A percentile compares a stretch with the other conserved stretches of the same genome.
phyloP scores from a whole-genome alignment of 1,140 invertebrate species.

The Aplysia californica region DNA sequence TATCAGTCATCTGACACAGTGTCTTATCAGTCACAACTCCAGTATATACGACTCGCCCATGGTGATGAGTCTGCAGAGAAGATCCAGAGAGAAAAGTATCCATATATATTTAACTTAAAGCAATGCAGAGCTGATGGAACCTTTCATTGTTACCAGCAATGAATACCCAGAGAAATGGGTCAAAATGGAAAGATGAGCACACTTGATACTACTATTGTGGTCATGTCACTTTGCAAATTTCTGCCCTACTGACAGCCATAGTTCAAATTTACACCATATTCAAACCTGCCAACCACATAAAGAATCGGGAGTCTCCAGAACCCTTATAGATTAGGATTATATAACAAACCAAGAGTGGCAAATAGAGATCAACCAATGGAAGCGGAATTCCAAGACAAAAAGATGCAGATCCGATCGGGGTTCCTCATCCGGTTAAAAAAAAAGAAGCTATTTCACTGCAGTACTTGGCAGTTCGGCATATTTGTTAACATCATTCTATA shows the following conservation, averaged over 20 bases:
- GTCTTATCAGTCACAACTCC: background rate
- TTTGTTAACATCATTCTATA: background rate
- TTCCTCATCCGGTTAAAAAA: too few species aligned
- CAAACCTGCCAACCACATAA: background rate
- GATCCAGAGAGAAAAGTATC: background rate
- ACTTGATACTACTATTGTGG: background rate
- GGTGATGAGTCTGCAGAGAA: background rate
- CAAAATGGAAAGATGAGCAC: background rate
- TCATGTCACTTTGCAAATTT: too few species aligned
- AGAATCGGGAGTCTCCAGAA: too few species aligned
- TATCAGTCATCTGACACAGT: background rate
- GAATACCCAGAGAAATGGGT: background rate
- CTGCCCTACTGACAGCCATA: too few species aligned
- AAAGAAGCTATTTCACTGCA: too few species aligned
- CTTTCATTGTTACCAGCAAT: background rate
- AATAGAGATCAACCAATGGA: too few species aligned
- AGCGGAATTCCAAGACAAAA: too few species aligned
- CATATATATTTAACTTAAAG: background rate
- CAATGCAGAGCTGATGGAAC: background rate
- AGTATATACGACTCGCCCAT: background rate
- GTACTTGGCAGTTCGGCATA: too few species aligned
- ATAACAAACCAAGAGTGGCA: too few species aligned
- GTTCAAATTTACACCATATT: too few species aligned
- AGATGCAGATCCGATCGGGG: too few species aligned
- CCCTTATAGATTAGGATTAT: too few species aligned